A percentile compares a stretch with the other conserved stretches of the same genome.
phyloP scores from a whole-genome alignment of 1,140 invertebrate species.

The Drosophila pruinosa region DNA sequence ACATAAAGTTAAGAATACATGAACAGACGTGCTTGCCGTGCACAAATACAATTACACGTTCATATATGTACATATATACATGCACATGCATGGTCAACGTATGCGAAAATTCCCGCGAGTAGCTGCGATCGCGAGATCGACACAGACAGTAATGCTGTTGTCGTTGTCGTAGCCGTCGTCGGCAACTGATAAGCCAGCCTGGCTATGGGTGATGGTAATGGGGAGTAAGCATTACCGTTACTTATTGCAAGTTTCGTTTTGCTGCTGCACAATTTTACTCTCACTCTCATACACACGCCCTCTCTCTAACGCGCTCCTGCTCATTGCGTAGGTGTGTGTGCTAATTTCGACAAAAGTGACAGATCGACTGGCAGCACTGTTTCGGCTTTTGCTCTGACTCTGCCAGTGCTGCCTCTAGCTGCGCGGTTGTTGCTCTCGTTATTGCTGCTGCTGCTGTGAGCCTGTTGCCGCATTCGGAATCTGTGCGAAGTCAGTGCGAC shows the following conservation, averaged over 20 bases:
- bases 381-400: neutral
- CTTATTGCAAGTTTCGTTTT: neutral
- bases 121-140: neutral
- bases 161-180: neutral
- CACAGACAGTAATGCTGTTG: neutral
- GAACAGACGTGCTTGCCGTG: too few relatives aligned
- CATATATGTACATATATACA: neutral
- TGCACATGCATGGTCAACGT: neutral
- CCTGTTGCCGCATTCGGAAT: neutral
- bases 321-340: neutral
- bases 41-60: neutral
- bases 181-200: neutral
- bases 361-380: neutral
- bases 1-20: too few relatives aligned
- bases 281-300: neutral
- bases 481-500: slow-evolving; percentile 35
- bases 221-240: neutral
- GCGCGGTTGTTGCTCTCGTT: neutral
- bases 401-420: neutral
- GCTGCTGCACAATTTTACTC: neutral
- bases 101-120: neutral
- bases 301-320: neutral
- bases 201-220: neutral
- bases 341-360: slow-evolving; percentile 17
- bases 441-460: neutral